Base-by-base conservation (phyloP, 30 jellyfish, hydroid and myxozoan genomes). In the Nemopilema nomurai region DNA sequence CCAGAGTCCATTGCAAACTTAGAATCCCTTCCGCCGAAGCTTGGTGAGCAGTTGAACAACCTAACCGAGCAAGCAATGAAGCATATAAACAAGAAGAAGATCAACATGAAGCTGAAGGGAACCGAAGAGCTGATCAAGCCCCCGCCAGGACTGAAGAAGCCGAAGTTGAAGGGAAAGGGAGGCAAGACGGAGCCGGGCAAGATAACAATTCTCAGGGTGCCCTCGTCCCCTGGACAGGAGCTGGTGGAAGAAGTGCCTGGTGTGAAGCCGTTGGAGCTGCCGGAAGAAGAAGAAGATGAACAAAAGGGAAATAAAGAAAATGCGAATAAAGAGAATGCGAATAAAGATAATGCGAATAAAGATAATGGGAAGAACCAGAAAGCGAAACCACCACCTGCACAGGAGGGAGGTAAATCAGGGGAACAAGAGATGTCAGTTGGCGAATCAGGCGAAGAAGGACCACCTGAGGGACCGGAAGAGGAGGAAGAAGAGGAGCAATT, bases 371-470 rank as follows among this genome's bases (percentile, higher is more conserved):
- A 53, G 16, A 29, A 52, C 26, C 92, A 71, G 74, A 77, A 85
- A 51, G 89, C 41, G 23, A 69, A 64, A 65, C 97, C 93, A 19
- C 94, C 96, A 19, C 91, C 96, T 19, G 81, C 96, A 13, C 87
- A 88, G 31, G 97, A 89, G 50, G 92, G 89, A 13, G 90, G 83
- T 66, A 31, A 73, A 22, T 62, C 76, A 22, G 86, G 79, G 7
- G 97, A 88, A 16, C 31, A 51, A n/a, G 87, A 72, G 49, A 22
- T 67, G 28, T 87, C 96, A 8, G 82, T 87, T 51, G 96, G 96
- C 28, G 96, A 80, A 69, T 82, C 89, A 32, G 88, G 87, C 9
- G 94, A 82, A 27, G 97, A 90, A 64, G 86, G 85, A 13, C 83
- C 90, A 3, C 85, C 90, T 26, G 77, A 69, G 32, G 86, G 85